Evolutionary conservation across 64 coral and sea anemone genomes (phyloP).

Genomic region (Dendronephthya gigantea): DNA sequence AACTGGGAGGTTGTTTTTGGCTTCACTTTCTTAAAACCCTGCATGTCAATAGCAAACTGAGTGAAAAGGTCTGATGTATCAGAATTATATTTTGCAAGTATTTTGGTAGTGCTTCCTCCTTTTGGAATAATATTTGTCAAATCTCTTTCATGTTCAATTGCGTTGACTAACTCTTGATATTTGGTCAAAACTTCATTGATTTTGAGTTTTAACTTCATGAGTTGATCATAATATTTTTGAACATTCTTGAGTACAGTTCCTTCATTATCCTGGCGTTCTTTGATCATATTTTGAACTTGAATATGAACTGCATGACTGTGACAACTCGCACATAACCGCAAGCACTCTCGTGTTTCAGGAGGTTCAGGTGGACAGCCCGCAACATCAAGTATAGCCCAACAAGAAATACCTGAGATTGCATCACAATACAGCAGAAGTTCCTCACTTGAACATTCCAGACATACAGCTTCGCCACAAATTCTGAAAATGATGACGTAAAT

Average conservation of each 20-base stretch:
- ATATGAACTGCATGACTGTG: slow-evolving; percentile 8
- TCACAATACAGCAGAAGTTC: slow-evolving; percentile 2
- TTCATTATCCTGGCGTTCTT: slow-evolving; percentile 7
- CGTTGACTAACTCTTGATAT: slow-evolving; percentile 73
- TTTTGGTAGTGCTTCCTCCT: slow-evolving; percentile 56
- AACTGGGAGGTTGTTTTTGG: slow-evolving; percentile 72
- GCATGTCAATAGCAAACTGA: slow-evolving; percentile 94
- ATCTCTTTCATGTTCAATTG: slow-evolving; percentile 66
- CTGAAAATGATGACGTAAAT: background rate
- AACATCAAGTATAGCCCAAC: slow-evolving; percentile 5
- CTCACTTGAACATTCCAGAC: background rate
- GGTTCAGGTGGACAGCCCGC: background rate
- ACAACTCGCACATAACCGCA: background rate
- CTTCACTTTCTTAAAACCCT: slow-evolving; percentile 59
- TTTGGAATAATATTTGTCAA: slow-evolving; percentile 54
- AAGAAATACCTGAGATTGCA: background rate
- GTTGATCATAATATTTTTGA: slow-evolving; percentile 37
- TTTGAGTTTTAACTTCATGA: slow-evolving; percentile 49
- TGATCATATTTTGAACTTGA: slow-evolving; percentile 31
- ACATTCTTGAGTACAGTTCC: slow-evolving; percentile 50
- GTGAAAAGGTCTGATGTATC: slow-evolving; percentile 93
- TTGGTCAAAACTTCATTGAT: slow-evolving; percentile 52
- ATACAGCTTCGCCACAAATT: background rate
- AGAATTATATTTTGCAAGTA: slow-evolving; percentile 61
- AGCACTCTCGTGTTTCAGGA: background rate